Evolutionary conservation across 2,113 vertebrate genomes (phyloP).

Genomic region (Heterochromis multidens): DNA sequence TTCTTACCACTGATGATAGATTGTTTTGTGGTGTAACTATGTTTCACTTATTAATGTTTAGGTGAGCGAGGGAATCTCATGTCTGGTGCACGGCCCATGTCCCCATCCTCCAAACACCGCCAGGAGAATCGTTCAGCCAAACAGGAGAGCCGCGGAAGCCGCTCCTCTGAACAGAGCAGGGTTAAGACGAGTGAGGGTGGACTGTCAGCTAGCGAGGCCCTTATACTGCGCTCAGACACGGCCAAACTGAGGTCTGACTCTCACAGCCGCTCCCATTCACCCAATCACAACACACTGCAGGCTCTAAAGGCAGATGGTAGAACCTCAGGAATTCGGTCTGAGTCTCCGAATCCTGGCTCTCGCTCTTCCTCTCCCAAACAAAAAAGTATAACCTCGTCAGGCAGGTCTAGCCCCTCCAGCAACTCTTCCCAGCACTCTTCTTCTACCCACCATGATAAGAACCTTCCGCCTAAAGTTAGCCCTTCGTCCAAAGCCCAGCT

Average conservation of each 20-base stretch:
- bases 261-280: conserved; percentile 93
- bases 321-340: conserved; percentile 81
- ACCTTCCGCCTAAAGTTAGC: conserved; percentile 83
- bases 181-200: conserved; percentile 79
- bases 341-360: conserved; percentile 91
- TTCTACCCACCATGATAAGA: conserved; percentile 88
- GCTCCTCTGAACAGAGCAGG: conserved; percentile 86
- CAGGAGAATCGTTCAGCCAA: conserved; percentile 86
- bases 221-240: conserved; percentile 90
- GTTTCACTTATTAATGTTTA: conserved; percentile 60
- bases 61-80: conserved; percentile 88
- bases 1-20: not conserved
- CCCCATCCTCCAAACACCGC: conserved; percentile 86
- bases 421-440: conserved; percentile 84
- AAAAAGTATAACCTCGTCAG: conserved; percentile 81
- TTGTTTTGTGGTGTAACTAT: conserved; percentile 26
- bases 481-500: conserved; percentile 87
- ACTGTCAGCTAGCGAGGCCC: conserved; percentile 89
- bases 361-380: conserved; percentile 93
- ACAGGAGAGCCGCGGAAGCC: conserved; percentile 82
- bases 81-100: conserved; percentile 78
- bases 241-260: conserved; percentile 95
- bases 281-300: conserved; percentile 97
- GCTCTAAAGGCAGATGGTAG: conserved; percentile 91
- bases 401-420: conserved; percentile 84